Evolutionary conservation across 2,888 invertebrate genomes (phyloP).

Genomic region (Ormia ochracea): DNA sequence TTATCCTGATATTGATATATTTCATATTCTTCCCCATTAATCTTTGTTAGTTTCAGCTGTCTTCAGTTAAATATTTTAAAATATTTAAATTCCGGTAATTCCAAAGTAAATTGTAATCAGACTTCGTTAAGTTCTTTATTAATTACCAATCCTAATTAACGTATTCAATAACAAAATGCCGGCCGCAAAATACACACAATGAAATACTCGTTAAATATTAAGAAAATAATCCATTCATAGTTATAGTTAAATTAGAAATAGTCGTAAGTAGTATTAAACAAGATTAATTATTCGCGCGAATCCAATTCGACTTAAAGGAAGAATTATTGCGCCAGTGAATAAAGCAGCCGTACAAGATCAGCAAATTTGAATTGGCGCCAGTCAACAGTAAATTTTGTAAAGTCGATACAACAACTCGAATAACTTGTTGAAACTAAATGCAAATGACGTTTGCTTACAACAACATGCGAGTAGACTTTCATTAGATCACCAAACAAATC

Average conservation of each 20-base stretch:
- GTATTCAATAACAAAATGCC: slow-evolving; percentile 26
- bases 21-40: slow-evolving; percentile 11
- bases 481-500: not conserved
- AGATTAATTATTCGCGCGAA: slow-evolving; percentile 35
- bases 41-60: slow-evolving; percentile 24
- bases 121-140: slow-evolving; percentile 6
- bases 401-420: slow-evolving; percentile 25
- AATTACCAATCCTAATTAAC: slow-evolving; percentile 34
- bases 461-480: slow-evolving; percentile 31
- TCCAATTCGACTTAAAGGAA: slow-evolving; percentile 16
- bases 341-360: slow-evolving; percentile 32
- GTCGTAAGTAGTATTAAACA: not conserved
- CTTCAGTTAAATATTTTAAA: slow-evolving; percentile 22
- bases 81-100: slow-evolving; percentile 28
- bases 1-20: too few relatives aligned
- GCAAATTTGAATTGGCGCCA: slow-evolving; percentile 56
- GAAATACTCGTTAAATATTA: not conserved
- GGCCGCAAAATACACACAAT: not conserved
- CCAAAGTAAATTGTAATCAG: slow-evolving; percentile 5
- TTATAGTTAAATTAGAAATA: too few relatives aligned
- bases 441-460: slow-evolving; percentile 57
- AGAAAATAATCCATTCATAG: slow-evolving; percentile 7
- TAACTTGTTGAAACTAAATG: slow-evolving; percentile 60
- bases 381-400: slow-evolving; percentile 23
- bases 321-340: slow-evolving; percentile 24